Conservation (phyloP, 2,797 vertebrate genomes). For the Chaetophractus vellerosus region DNA sequence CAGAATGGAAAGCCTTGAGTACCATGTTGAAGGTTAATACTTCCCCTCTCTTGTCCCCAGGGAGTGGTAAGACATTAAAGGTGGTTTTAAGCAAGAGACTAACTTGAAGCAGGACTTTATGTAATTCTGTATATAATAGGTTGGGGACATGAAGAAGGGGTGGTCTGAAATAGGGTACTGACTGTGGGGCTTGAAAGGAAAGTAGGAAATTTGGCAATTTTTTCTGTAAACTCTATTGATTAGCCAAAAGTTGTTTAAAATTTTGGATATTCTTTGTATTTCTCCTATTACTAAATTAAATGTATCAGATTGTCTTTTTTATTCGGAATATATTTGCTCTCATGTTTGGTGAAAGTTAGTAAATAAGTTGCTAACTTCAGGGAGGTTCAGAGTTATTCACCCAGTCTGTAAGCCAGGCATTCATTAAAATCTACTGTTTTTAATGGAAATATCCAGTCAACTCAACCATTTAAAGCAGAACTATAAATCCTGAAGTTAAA, state of each 20-base stretch:
- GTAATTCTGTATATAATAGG: background rate
- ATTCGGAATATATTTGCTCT: conserved; percentile 36
- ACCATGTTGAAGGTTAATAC: background rate
- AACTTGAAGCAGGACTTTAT: background rate
- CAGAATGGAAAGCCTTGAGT: background rate
- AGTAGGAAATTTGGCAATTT: background rate
- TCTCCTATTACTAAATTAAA: conserved; percentile 22
- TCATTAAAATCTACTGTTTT: background rate
- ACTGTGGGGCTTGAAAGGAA: background rate
- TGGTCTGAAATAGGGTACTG: background rate
- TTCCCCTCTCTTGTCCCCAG: background rate
- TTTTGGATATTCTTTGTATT: conserved; percentile 14
- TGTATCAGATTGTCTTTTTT: background rate
- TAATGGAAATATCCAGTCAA: background rate
- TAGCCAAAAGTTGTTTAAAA: background rate
- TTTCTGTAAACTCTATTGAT: background rate
- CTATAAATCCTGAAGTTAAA: background rate
- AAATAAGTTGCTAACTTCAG: conserved; percentile 3
- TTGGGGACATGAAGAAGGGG: background rate
- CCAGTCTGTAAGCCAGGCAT: background rate
- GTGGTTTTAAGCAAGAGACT: background rate
- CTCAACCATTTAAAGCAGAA: background rate
- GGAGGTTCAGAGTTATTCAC: background rate
- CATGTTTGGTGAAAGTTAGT: background rate
- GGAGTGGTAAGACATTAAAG: background rate